Base-by-base conservation (phyloP, 1,140 invertebrate genomes). In the Conopomorpha cramerella region DNA sequence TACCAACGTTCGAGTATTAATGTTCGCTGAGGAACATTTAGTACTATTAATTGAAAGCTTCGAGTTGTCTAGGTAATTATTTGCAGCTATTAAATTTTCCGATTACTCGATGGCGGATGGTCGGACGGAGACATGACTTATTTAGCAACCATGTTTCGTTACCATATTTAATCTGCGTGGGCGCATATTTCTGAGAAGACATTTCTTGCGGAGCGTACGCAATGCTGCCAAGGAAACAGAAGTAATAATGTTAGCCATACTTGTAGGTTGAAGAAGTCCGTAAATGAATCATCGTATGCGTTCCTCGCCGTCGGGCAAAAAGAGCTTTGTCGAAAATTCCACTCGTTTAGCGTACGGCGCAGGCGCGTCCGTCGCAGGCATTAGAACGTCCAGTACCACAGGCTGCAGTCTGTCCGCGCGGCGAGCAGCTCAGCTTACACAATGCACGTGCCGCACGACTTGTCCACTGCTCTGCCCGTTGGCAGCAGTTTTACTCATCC, bases 251-350 rank as follows among this genome's bases (percentile, higher is more conserved):
- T 63, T 66, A 65, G 64, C 56, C 56, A 61, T 72, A 72, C 65
- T 59, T 60, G 65, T 68, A 68, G 55, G 58, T 61, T 43, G 58
- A 63, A 64, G 55, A 71, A 60, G 49, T 71, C 63, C 65, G 70
- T 70, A 70, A 71, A 76, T 71, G 66, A 72, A 70, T 71, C 67
- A 72, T 72, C 66, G 55, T 71, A 76, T 76, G 67, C 71, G 57
- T 56, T 50, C 62, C 66, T 64, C 71, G 62, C 66, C 60, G 53
- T 40, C 13, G 38, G 29, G 46, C 66, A 72, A 76, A 76, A 76
- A 74, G 58, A 70, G 51, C 60, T 76, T 76, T 72, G 67, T 76
- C 71, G 66, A 76, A 76, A 76, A 72, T 67, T 57, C 50, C 45
- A 41, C 58, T 59, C 60, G 52, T 60, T 62, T 55, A 55, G 61